Base-by-base conservation (phyloP, 2,113 vertebrate species). In the Cochlearius cochlearius region DNA sequence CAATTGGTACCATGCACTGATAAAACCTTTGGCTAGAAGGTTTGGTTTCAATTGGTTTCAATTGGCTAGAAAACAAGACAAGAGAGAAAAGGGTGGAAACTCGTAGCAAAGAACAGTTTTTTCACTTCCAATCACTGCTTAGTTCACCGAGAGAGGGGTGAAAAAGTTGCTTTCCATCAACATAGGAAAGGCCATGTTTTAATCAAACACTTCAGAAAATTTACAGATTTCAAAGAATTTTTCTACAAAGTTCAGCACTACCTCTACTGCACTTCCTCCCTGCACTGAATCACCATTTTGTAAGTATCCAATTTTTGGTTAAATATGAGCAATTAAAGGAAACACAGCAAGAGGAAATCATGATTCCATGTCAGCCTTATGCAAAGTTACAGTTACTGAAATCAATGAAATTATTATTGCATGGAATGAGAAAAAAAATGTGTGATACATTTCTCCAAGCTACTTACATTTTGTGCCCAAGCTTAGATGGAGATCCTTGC, bases 1-100 rank as follows among this genome's bases (percentile, higher is more conserved):
- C 92, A 92, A 32, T 7, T 87, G 92, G 84, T 96, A 93, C 80
- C 77, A 66, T 89, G 88, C 74, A 91, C 80, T 90, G 91, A 95
- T 52, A 95, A 94, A 96, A 91, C 55, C 77, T 76, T 72, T 43
- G 41, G 41, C 41, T 43, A 43, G 41, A 43, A 43, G 41, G 41
- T 43, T 43, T 43, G 41, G 41, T 43, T 43, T 43, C 41, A 43
- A 15, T 43, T 43, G 41, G 36, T 47, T 94, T 90, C 89, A 88
- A 56, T 50, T 82, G 86, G 81, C 55, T 73, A 88, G 81, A 85
- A 88, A 90, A 94, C 15, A 87, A 78, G 36, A 68, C 12, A 45
- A 89, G 76, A 84, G 36, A 82, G 26, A 94, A 94, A 72, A 75
- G 16, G 20, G 34, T 49, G 19, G 11, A 91, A 90, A 66, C 8